Percentiles rank a stretch among this genome's conserved stretches.
Conservation (phyloP, 2,797 vertebrate genomes). For the Trachurus trachurus region DNA sequence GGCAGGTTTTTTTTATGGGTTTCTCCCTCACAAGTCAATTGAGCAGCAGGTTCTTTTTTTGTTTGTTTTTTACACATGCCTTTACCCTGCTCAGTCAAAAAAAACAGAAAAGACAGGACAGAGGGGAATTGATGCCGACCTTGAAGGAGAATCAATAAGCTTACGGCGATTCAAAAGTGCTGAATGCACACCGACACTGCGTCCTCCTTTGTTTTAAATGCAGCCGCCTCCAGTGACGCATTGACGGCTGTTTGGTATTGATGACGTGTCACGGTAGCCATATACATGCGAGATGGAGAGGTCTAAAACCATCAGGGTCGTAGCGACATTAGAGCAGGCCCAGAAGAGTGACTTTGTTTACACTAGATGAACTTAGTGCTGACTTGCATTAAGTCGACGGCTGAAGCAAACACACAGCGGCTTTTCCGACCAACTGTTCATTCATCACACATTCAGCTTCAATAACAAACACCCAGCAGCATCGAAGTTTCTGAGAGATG, state of each 20-base stretch:
- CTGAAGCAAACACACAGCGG: slow-evolving; percentile 10
- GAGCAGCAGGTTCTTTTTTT: slow-evolving; percentile 36
- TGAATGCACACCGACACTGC: slow-evolving; percentile 72
- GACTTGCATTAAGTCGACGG: slow-evolving; percentile 24
- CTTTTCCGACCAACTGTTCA: slow-evolving; percentile 17
- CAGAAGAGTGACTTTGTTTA: slow-evolving; percentile 52
- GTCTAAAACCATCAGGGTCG: slow-evolving; percentile 35
- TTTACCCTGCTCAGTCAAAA: slow-evolving; percentile 60
- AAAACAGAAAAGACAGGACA: slow-evolving; percentile 52
- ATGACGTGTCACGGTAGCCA: slow-evolving; percentile 64
- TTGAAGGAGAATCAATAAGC: slow-evolving; percentile 77
- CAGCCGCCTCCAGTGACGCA: slow-evolving; percentile 65
- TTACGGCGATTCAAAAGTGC: slow-evolving; percentile 79
- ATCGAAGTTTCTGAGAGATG: slow-evolving; percentile 14
- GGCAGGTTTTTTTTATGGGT: slow-evolving; percentile 14
- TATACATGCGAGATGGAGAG: slow-evolving; percentile 60
- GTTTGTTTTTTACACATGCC: slow-evolving; percentile 38
- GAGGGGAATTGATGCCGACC: slow-evolving; percentile 70
- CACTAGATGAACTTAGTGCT: slow-evolving; percentile 30
- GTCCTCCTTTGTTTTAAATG: slow-evolving; percentile 72
- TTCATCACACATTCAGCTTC: slow-evolving; percentile 11
- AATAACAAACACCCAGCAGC: slow-evolving; percentile 6
- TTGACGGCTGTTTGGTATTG: slow-evolving; percentile 72
- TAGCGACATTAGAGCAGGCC: slow-evolving; percentile 34
- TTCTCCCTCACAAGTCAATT: slow-evolving; percentile 29